These are phyloP conservation scores for Mergus octosetaceus DNA, from an alignment of 2,797 vertebrate species.

Conservation along the genomic window DNA sequence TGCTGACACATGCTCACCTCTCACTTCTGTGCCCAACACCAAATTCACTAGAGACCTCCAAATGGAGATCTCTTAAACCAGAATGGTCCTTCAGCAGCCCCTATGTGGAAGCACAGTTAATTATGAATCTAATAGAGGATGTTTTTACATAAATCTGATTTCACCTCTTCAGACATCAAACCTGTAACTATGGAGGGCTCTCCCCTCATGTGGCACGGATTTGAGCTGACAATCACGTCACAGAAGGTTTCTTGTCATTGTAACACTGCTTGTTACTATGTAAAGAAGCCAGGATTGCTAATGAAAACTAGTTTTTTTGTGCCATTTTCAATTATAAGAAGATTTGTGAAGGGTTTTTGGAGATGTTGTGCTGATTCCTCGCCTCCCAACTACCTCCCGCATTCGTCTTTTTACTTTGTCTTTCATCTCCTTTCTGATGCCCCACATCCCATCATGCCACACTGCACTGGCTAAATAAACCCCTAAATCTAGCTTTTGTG, in stretches of 20 bases:
- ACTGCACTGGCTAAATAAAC: constrained; percentile 79
- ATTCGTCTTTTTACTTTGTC: constrained; percentile 53
- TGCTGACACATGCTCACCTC: not conserved
- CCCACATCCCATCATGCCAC: constrained; percentile 75
- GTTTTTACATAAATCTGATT: not conserved
- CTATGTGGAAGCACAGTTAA: not conserved
- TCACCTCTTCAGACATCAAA: not conserved
- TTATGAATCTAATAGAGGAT: not conserved
- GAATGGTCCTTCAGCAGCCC: not conserved
- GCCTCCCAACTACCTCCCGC: constrained; percentile 47
- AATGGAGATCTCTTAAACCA: not conserved
- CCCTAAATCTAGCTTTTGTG: constrained; percentile 82
- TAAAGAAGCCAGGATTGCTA: constrained; percentile 51
- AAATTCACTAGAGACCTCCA: not conserved
- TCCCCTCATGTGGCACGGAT: not conserved
- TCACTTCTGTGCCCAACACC: not conserved
- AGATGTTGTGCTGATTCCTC: constrained; percentile 57
- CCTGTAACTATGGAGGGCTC: not conserved
- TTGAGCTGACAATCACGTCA: constrained; percentile 9
- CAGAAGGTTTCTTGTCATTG: constrained; percentile 37
- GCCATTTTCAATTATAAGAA: constrained; percentile 78
- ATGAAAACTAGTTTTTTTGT: constrained; percentile 39
- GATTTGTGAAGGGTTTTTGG: constrained; percentile 71
- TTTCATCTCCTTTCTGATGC: constrained; percentile 76
- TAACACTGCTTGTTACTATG: constrained; percentile 65